Percentiles rank a stretch among this genome's conserved stretches.
These are phyloP conservation scores for Disparrhopalites patrizii DNA, from an alignment of 2,888 invertebrate genomes.

Conservation along the genomic window DNA sequence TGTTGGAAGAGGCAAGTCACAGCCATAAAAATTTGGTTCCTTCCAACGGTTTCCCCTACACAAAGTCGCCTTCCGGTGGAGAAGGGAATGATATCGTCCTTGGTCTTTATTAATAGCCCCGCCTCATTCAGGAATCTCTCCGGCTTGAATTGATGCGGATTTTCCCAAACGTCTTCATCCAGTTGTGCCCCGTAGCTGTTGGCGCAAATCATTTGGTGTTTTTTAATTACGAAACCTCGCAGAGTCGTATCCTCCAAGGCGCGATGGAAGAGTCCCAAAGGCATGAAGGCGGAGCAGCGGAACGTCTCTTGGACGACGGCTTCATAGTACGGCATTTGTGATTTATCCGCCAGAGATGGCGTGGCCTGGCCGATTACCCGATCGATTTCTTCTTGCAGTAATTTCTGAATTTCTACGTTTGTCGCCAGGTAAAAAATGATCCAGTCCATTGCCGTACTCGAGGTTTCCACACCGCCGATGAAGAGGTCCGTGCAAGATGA, in stretches of 20 bases:
- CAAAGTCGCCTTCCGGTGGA: too few relatives aligned
- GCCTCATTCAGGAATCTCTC: background rate
- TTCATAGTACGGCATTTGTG: constrained; percentile 4
- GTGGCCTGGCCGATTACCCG: background rate
- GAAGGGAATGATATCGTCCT: too few relatives aligned
- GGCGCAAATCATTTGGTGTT: background rate
- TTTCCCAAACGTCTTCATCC: background rate
- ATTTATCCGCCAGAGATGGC: background rate
- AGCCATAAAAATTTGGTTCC: too few relatives aligned
- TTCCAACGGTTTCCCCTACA: too few relatives aligned
- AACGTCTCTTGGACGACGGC: constrained; percentile 11
- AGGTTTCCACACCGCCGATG: too few relatives aligned
- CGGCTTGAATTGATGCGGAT: background rate
- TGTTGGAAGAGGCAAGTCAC: too few relatives aligned
- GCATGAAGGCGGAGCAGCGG: background rate
- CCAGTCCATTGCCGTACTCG: constrained; percentile 3
- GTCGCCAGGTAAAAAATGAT: background rate
- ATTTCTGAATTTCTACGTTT: background rate
- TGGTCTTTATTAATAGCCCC: too few relatives aligned
- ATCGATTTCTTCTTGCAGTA: background rate
- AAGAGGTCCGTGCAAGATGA: too few relatives aligned
- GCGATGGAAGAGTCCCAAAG: background rate
- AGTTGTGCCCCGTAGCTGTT: background rate
- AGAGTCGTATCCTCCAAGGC: background rate
- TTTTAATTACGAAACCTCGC: background rate